phyloP scores from a whole-genome alignment of 2,888 invertebrate genomes.

The Carpatolechia fugitivella region DNA sequence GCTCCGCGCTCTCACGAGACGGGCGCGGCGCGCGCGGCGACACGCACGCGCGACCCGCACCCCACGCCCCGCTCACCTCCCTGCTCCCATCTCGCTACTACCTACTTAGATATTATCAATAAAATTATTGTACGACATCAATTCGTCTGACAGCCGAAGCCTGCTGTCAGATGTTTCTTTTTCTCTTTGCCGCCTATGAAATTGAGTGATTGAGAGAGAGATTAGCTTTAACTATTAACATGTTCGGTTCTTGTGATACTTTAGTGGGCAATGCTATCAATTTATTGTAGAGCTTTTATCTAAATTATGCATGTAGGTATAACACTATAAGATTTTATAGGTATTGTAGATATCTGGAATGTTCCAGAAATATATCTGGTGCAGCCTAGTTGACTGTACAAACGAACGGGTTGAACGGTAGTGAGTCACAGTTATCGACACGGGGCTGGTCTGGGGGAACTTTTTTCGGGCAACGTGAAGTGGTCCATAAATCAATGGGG shows the following conservation, averaged over 20 bases:
- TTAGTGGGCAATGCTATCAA: neutral
- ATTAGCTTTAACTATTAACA: neutral
- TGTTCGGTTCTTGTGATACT: neutral
- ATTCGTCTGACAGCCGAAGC: conserved; percentile 55
- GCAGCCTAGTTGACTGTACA: no score
- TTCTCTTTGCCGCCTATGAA: conserved; percentile 43
- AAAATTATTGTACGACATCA: conserved; percentile 72
- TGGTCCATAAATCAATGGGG: conserved; percentile 34
- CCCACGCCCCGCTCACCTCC: conserved; percentile 32
- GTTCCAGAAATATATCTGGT: no score
- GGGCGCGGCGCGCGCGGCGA: conserved; percentile 53
- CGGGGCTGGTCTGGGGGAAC: conserved; percentile 37
- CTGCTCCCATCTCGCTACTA: conserved; percentile 69
- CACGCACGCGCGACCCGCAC: conserved; percentile 56
- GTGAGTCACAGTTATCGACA: conserved; percentile 29
- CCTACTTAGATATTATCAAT: conserved; percentile 76
- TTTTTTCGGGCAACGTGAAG: conserved; percentile 35
- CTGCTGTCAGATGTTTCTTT: conserved; percentile 51
- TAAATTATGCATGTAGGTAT: no score
- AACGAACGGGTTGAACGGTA: neutral
- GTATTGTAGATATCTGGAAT: no score
- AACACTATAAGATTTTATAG: no score
- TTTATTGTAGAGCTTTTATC: no score
- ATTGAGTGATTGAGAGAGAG: conserved; percentile 27
- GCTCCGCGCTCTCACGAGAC: conserved; percentile 44